Base-by-base conservation (phyloP, 2,888 invertebrate species). In the Rapana venosa region DNA sequence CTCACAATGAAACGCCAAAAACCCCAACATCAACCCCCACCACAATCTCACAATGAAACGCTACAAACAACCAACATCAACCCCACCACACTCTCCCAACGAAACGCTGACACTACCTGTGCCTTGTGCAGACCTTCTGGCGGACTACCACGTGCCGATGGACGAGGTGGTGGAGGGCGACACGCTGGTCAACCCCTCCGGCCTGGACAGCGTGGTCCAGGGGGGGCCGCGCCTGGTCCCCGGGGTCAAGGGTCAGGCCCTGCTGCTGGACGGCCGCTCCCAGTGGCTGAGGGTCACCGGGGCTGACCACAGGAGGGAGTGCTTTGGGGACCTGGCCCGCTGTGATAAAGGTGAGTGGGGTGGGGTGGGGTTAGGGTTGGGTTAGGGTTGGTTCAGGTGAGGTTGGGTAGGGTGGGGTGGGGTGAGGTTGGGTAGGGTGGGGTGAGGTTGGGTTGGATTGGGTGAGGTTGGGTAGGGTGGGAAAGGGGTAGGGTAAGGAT, bases 91-190 rank as follows among this genome's bases (percentile, higher is more conserved):
- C 36, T 47, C 11, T 47, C 26, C 36, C 22, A 26, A 22, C 61
- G 17, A 61, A 61, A n/a, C n/a, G n/a, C n/a, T n/a, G n/a, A n/a
- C n/a, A n/a, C n/a, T n/a, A n/a, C n/a, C n/a, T n/a, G n/a, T n/a
- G n/a, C 77, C 35, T 15, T 17, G 58, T 92, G 58, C 94, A 95
- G 94, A 93, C 90, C 86, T 90, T 1, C 91, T 92, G 79, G 94
- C 93, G 13, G 92, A 93, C 88, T 96, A 96, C 92, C 92, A 93
- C 58, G 92, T 96, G 20, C 95, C 96, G 0, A 95, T 96, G 95
- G 95, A 96, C 92, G 85, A 88, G 0, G 90, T 95, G 35, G 81
- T 90, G 15, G 93, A 93, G 0, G 91, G 89, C 58, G 91, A 90
- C 58, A 92, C 92, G 4, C 87, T 95, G 0, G 90, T 93, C 74